Base-by-base conservation (phyloP, 2,888 invertebrate species). In the Lysandra coridon region DNA sequence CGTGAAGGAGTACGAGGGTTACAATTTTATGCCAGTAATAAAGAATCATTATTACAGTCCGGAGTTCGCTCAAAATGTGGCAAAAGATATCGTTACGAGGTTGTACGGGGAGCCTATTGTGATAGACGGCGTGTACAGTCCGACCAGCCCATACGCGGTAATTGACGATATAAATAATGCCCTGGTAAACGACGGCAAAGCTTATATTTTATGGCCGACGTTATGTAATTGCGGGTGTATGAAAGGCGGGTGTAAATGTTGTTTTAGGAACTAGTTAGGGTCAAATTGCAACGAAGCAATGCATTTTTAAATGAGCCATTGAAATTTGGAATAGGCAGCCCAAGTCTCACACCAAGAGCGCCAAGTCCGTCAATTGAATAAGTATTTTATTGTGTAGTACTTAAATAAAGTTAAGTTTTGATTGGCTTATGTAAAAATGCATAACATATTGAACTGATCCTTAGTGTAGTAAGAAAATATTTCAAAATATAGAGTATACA, bases 131-230 rank as follows among this genome's bases (percentile, higher is more conserved):
- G 57, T n/a, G 5, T 73, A 53, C 14, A 53, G 75, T 57, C 75
- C 69, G 57, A 78, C 53, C 64, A 74, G 80, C 5, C 78, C 80
- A 4, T 81, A 80, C 57, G 78, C 78, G 0, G 37, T 80, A 17
- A 64, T 80, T 49, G 75, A 79, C 69, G 69, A 81, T 75, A 73
- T 77, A 73, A 74, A 80, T 37, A 53, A 80, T 62, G 74, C 57
- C 44, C 57, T 49, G 33, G 73, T 81, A 44, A 80, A 80, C 30
- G 78, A 80, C 62, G 78, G 78, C 14, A 78, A 14, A 62, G 17
- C 79, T 49, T 81, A 80, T 74, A 62, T 83, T 33, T 49, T 83
- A 33, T 83, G 83, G 83, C 81, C 83, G 30, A 80, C 80, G 44
- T 44, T 81, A 23, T 80, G 81, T 78, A 57, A 80, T 53, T 82